Evolutionary conservation across 2,888 invertebrate genomes (phyloP).

Genomic region (Bibio marci): DNA sequence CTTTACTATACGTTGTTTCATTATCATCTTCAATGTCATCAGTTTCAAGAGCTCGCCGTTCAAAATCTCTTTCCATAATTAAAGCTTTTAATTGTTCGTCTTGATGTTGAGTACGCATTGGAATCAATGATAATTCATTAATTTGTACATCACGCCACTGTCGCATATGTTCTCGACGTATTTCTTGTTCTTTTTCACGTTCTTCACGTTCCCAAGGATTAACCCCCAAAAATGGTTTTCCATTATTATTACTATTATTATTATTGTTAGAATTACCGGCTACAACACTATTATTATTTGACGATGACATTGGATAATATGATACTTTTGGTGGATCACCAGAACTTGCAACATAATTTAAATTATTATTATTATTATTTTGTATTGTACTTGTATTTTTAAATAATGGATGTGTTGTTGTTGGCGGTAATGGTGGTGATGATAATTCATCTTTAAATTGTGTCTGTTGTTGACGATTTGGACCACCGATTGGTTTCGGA

Average conservation of each 20-base stretch:
- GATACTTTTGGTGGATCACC: slow-evolving; percentile 58
- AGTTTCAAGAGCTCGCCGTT: slow-evolving; percentile 69
- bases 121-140: slow-evolving; percentile 50
- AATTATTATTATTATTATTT: slow-evolving; percentile 16
- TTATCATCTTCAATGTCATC: slow-evolving; percentile 53
- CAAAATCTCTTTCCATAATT: slow-evolving; percentile 85
- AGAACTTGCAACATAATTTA: slow-evolving; percentile 49
- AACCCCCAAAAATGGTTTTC: no score
- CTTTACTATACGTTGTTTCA: slow-evolving; percentile 24
- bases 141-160: slow-evolving; percentile 79
- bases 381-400: slow-evolving; percentile 17
- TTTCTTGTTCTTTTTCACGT: slow-evolving; percentile 62
- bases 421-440: slow-evolving; percentile 49
- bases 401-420: slow-evolving; percentile 53
- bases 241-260: no score
- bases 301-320: slow-evolving; percentile 37
- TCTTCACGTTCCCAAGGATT: slow-evolving; percentile 93
- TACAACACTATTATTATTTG: not conserved
- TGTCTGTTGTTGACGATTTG: slow-evolving; percentile 1
- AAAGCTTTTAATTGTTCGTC: slow-evolving; percentile 79
- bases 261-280: no score
- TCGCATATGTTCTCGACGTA: slow-evolving; percentile 54
- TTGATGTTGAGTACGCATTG: slow-evolving; percentile 57
- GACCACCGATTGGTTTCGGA: slow-evolving; percentile 34
- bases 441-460: slow-evolving; percentile 9